Conservation (phyloP, 1,140 invertebrate species). For the Ceratina australensis region DNA sequence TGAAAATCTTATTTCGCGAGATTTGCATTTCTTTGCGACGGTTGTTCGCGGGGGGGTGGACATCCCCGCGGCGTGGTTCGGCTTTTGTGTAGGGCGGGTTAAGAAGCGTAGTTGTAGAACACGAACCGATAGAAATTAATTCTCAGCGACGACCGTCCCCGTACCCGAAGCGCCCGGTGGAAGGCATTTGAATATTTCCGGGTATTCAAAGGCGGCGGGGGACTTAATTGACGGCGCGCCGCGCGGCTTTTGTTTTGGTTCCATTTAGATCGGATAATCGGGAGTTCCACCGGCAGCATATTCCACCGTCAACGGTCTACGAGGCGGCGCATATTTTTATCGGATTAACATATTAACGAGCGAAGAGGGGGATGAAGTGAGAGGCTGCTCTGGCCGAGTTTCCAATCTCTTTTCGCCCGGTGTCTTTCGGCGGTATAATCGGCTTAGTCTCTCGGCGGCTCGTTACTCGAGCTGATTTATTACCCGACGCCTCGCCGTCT, state of each 20-base stretch:
- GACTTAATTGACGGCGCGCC: background rate
- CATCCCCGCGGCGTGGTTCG: background rate
- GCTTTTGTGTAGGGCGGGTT: constrained; percentile 1
- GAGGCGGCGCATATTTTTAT: constrained; percentile 33
- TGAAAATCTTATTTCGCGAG: constrained; percentile 1
- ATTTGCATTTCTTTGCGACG: constrained; percentile 8
- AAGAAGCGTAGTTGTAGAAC: background rate
- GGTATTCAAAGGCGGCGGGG: background rate
- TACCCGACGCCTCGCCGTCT: constrained; percentile 19
- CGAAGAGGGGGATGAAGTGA: background rate
- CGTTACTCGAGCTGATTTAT: constrained; percentile 43
- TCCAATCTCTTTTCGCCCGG: constrained; percentile 33
- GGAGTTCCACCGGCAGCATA: background rate
- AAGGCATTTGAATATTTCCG: background rate
- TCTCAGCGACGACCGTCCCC: background rate
- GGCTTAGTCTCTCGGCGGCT: constrained; percentile 52
- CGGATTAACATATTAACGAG: constrained; percentile 53
- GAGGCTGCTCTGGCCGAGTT: background rate
- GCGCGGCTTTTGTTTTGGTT: background rate
- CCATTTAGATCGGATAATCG: constrained; percentile 24
- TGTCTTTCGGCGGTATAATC: constrained; percentile 54
- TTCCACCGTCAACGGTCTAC: background rate
- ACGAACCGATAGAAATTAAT: constrained; percentile 7
- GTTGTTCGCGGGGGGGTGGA: background rate
- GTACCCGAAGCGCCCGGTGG: background rate